Base-by-base conservation (phyloP, 1,140 invertebrate genomes). In the Drosophila persimilis region DNA sequence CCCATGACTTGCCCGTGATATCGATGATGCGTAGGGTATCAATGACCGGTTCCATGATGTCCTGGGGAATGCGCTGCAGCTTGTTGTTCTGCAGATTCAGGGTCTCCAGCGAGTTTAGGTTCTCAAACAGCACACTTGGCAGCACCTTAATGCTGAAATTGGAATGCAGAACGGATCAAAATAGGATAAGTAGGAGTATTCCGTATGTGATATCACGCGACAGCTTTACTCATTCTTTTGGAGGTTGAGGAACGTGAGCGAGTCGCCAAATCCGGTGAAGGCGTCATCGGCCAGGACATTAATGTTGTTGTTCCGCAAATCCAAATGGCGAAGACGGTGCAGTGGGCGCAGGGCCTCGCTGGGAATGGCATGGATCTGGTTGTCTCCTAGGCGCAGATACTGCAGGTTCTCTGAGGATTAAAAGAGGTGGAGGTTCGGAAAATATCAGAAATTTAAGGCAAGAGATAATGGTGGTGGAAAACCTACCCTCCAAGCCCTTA, bases 31-130 rank as follows among this genome's bases (percentile, higher is more conserved):
- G 93, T 1, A 98, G 92, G 0, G 96, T 97, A 86, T 98, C 96
- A 45, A 97, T 93, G 62, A 98, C 95, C 7, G 95, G 95, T 81
- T 97, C 96, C 93, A 96, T 97, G n/a, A 97, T 95, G 78, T 98
- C 97, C 84, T 97, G 96, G 0, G 95, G 93, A 58, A 98, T 95
- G 69, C 95, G 94, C 41, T 93, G 93, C 51, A 98, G 90, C 86
- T 97, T 96, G 91, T 98, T 98, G 89, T 97, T 97, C 84, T 97
- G 95, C 35, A 98, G 92, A 90, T 95, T 97, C 4, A 98, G 91
- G 8, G 95, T 96, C 92, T 98, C 96, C 90, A 98, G 91, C 0
- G 96, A 97, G 90, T 98, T 97, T 24, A 98, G 92, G 83, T 96
- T 96, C 66, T 96, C 95, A 74, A 98, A 97, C 8, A 95, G 94